phyloP scores from a whole-genome alignment of 1,140 invertebrate genomes.

The Wasmannia auropunctata region DNA sequence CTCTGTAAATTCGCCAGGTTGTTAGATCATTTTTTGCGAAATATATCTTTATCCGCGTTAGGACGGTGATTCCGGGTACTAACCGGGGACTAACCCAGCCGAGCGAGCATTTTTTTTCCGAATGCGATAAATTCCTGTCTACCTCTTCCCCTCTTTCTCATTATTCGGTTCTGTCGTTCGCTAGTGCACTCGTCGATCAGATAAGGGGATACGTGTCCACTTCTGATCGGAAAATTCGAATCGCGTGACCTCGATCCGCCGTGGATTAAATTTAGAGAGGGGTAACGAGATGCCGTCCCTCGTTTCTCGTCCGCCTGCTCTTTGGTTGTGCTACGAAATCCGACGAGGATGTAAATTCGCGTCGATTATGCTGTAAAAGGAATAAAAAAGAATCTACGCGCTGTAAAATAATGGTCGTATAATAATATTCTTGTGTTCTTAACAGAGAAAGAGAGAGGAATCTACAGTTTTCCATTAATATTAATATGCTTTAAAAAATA shows the following conservation, averaged over 20 bases:
- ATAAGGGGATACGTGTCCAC: constrained; percentile 60
- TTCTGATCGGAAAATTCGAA: constrained; percentile 63
- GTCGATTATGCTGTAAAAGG: constrained; percentile 45
- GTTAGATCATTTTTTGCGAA: constrained; percentile 6
- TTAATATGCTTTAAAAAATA: constrained; percentile 3
- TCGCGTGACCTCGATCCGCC: constrained; percentile 52
- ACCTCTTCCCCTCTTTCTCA: constrained; percentile 46
- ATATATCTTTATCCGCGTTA: constrained; percentile 19
- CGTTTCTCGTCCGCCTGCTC: constrained; percentile 40
- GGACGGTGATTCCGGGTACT: not conserved
- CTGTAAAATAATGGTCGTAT: constrained; percentile 25
- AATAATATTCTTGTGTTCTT: constrained; percentile 35
- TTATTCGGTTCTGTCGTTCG: constrained; percentile 52
- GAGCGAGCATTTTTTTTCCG: constrained; percentile 30
- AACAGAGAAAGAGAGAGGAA: no score
- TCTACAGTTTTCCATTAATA: constrained; percentile 4
- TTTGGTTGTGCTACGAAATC: constrained; percentile 50
- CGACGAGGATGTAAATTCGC: constrained; percentile 65
- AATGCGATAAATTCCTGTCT: constrained; percentile 55
- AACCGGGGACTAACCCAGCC: not conserved
- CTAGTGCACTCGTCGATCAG: constrained; percentile 59
- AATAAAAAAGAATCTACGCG: not conserved
- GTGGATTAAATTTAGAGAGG: constrained; percentile 61
- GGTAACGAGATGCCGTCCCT: constrained; percentile 52
- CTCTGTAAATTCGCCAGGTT: not conserved